phyloP scores from a whole-genome alignment of 1,140 invertebrate species.

The Eurytemora carolleeae region DNA sequence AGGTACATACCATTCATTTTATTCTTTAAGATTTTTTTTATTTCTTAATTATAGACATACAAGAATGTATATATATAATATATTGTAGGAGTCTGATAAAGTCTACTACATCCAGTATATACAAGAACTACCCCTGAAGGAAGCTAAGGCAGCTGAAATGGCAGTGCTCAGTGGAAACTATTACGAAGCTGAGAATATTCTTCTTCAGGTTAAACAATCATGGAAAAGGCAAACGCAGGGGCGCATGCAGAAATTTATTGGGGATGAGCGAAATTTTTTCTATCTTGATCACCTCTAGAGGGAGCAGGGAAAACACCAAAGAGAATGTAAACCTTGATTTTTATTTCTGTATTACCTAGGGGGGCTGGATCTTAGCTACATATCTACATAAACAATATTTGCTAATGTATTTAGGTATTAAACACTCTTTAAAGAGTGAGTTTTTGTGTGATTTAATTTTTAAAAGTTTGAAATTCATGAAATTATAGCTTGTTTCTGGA shows the following conservation, averaged over 20 bases:
- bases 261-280: neutral
- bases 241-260: neutral
- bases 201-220: constrained; percentile 35
- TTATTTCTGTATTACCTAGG: neutral
- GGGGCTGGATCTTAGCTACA: neutral
- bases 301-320: neutral
- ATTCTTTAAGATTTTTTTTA: too few relatives aligned
- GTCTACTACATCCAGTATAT: constrained; percentile 69
- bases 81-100: constrained; percentile 65
- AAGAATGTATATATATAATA: too few relatives aligned
- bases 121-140: constrained; percentile 37
- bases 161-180: constrained; percentile 53
- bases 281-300: neutral
- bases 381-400: too few relatives aligned
- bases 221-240: too few relatives aligned
- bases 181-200: constrained; percentile 55
- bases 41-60: too few relatives aligned
- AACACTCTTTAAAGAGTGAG: too few relatives aligned
- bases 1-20: too few relatives aligned
- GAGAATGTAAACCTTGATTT: neutral
- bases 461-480: too few relatives aligned
- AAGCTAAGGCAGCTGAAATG: constrained; percentile 53
- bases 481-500: too few relatives aligned
- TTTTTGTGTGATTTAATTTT: too few relatives aligned
- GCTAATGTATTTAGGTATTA: too few relatives aligned